These are phyloP conservation scores for Pipistrellus kuhlii DNA, from an alignment of 2,797 vertebrate genomes.

Conservation along the genomic window DNA sequence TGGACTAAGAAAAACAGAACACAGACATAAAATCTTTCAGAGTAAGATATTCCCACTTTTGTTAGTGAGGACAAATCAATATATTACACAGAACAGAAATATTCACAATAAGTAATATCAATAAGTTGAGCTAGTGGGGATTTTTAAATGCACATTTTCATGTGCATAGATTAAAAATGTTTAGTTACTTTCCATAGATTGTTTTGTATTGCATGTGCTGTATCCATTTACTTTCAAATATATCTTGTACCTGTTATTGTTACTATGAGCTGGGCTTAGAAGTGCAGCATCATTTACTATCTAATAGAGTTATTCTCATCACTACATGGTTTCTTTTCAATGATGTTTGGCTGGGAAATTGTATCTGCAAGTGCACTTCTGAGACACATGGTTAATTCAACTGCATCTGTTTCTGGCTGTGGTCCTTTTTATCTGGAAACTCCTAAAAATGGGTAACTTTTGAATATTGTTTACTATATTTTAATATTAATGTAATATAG, in stretches of 20 bases:
- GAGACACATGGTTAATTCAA: background rate
- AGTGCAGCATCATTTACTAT: background rate
- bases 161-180: background rate
- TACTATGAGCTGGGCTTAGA: background rate
- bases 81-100: slow-evolving; percentile 13
- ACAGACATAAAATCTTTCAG: background rate
- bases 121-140: background rate
- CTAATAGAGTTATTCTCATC: background rate
- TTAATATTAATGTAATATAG: background rate
- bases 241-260: background rate
- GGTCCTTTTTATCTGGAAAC: background rate
- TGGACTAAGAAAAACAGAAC: background rate
- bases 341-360: background rate
- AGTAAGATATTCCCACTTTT: background rate
- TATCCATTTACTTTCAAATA: background rate
- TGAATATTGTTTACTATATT: background rate
- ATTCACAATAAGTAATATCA: background rate
- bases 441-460: background rate
- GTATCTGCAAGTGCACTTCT: background rate
- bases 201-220: background rate
- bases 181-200: background rate
- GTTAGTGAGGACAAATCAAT: background rate
- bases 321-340: background rate
- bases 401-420: background rate
- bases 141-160: background rate